These are phyloP conservation scores for Ptychoptera contaminata DNA, from an alignment of 2,888 invertebrate genomes.

Conservation along the genomic window DNA sequence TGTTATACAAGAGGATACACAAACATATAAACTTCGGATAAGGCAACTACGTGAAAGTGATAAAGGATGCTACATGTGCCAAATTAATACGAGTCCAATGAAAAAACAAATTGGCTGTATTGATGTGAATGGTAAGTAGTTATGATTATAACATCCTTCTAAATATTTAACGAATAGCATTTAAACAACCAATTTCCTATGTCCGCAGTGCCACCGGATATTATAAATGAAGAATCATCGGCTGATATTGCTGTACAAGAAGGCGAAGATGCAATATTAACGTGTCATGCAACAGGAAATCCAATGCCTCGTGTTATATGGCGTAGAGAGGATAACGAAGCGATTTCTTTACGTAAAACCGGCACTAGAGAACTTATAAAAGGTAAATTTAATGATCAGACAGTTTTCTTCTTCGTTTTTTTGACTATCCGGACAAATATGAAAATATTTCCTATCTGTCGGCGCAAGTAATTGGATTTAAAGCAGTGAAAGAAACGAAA, in stretches of 20 bases:
- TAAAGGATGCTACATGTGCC: slow-evolving; percentile 82
- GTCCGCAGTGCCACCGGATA: slow-evolving; percentile 57
- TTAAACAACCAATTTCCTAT: background rate
- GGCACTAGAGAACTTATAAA: slow-evolving; percentile 29
- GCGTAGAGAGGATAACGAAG: slow-evolving; percentile 60
- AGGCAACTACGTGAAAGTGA: slow-evolving; percentile 67
- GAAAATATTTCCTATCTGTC: too few species aligned
- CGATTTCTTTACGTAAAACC: slow-evolving; percentile 39
- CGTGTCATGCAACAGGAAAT: slow-evolving; percentile 66
- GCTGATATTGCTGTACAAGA: slow-evolving; percentile 63
- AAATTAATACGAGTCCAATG: slow-evolving; percentile 78
- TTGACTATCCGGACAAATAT: too few species aligned
- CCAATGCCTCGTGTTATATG: slow-evolving; percentile 65
- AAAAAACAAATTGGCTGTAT: slow-evolving; percentile 77
- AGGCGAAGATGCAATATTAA: slow-evolving; percentile 57
- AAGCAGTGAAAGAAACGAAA: too few species aligned
- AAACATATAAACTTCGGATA: slow-evolving; percentile 76
- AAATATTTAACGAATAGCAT: background rate
- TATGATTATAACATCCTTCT: too few species aligned
- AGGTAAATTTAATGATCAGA: slow-evolving; percentile 18
- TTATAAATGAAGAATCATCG: slow-evolving; percentile 57
- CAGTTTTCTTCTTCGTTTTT: slow-evolving; percentile 1
- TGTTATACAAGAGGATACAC: slow-evolving; percentile 64
- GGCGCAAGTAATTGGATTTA: too few species aligned
- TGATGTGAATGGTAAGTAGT: slow-evolving; percentile 64